These are phyloP conservation scores for Lordiphosa mommai DNA, from an alignment of 1,140 invertebrate genomes.

Conservation along the genomic window DNA sequence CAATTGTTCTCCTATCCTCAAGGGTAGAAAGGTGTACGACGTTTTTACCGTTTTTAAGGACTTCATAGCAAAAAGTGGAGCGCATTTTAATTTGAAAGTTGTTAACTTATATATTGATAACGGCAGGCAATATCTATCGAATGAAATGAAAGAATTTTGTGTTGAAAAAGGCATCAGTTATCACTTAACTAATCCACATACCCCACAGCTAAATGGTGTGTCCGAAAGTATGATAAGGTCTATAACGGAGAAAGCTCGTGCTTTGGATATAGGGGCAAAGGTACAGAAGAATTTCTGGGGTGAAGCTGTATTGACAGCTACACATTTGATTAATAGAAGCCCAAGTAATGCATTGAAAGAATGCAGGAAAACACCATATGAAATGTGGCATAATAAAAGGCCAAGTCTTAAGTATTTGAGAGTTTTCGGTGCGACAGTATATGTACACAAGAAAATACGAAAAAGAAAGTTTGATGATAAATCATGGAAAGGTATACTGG, in stretches of 20 bases:
- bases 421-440: slow-evolving; percentile 8
- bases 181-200: slow-evolving; percentile 10
- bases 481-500: background rate
- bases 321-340: slow-evolving; percentile 16
- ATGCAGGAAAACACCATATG: background rate
- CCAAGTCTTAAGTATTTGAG: slow-evolving; percentile 13
- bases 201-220: slow-evolving; percentile 1
- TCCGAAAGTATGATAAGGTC: slow-evolving; percentile 11
- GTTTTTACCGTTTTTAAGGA: slow-evolving; percentile 74
- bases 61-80: slow-evolving; percentile 67
- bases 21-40: too few relatives aligned
- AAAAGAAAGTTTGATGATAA: too few relatives aligned
- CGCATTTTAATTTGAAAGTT: slow-evolving; percentile 65
- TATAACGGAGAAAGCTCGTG: slow-evolving; percentile 10
- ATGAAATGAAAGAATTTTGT: slow-evolving; percentile 9
- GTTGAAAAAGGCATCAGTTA: slow-evolving; percentile 10
- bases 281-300: slow-evolving; percentile 20
- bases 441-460: too few relatives aligned
- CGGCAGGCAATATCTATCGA: slow-evolving; percentile 9
- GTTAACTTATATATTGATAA: slow-evolving; percentile 57
- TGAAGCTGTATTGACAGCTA: slow-evolving; percentile 21
- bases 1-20: too few relatives aligned
- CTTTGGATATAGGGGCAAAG: slow-evolving; percentile 7
- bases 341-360: slow-evolving; percentile 9
- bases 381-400: slow-evolving; percentile 10